Conservation (phyloP, 2,888 invertebrate species). For the Caenorhabditis becei region DNA sequence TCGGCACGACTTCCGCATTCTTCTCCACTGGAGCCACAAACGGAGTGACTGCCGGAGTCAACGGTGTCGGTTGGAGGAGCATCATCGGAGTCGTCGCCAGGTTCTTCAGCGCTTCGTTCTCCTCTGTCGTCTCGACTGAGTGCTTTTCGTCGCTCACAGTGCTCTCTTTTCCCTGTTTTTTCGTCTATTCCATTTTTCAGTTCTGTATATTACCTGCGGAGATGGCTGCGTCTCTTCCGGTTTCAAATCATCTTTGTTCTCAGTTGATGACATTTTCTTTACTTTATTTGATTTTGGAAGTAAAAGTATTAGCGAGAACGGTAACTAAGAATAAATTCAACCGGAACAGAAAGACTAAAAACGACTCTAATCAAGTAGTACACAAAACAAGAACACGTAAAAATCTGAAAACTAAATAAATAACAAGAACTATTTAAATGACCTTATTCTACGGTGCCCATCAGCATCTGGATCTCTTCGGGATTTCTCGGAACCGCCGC, state of each 20-base stretch:
- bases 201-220: background rate
- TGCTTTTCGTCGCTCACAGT: background rate
- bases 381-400: slow-evolving; percentile 2
- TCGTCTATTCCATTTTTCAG: background rate
- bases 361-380: background rate
- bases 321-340: background rate
- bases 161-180: background rate
- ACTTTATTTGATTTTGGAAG: too few species aligned
- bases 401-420: background rate
- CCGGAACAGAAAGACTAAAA: background rate
- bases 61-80: slow-evolving; percentile 15
- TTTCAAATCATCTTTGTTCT: slow-evolving; percentile 5
- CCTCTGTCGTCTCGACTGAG: background rate
- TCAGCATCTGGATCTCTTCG: slow-evolving; percentile 71
- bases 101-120: slow-evolving; percentile 27
- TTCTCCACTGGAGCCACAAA: slow-evolving; percentile 2
- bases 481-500: slow-evolving; percentile 67
- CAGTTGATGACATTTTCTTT: slow-evolving; percentile 20
- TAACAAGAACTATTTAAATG: background rate
- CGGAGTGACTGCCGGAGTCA: slow-evolving; percentile 12
- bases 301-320: too few species aligned
- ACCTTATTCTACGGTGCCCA: slow-evolving; percentile 57
- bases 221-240: slow-evolving; percentile 30
- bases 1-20: slow-evolving; percentile 2
- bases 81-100: slow-evolving; percentile 39